A percentile compares a stretch with the other conserved stretches of the same genome.
phyloP scores from a whole-genome alignment of 1,140 invertebrate species.

The Zaprionus camerounensis region DNA sequence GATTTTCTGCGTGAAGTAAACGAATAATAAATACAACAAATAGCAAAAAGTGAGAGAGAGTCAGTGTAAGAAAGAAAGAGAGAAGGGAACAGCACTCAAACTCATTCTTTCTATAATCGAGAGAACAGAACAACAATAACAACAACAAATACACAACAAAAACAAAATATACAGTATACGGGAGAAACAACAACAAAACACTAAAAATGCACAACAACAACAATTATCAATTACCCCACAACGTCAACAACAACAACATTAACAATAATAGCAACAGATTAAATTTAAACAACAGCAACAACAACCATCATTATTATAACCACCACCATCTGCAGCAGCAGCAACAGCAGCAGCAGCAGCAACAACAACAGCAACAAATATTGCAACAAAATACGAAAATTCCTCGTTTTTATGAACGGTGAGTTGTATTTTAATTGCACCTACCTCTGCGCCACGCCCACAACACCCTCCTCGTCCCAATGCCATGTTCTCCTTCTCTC shows the following conservation, averaged over 20 bases:
- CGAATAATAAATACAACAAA: constrained; percentile 26
- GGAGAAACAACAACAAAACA: constrained; percentile 22
- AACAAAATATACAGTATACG: not conserved
- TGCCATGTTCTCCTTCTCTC: not conserved
- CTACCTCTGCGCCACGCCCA: not conserved
- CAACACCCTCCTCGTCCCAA: not conserved
- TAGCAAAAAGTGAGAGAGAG: constrained; percentile 18
- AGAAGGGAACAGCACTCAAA: constrained; percentile 20
- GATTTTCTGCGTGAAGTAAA: not conserved
- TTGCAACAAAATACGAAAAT: constrained; percentile 47
- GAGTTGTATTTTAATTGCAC: constrained; percentile 27
- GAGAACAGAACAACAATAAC: not conserved
- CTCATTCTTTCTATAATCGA: constrained; percentile 7
- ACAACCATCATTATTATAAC: constrained; percentile 35
- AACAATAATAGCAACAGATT: constrained; percentile 31
- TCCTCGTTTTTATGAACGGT: constrained; percentile 49
- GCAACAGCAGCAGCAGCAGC: constrained; percentile 11
- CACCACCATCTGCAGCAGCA: constrained; percentile 16
- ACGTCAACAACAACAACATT: constrained; percentile 15
- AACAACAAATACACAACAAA: not conserved
- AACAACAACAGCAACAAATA: constrained; percentile 17
- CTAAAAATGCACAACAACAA: constrained; percentile 47
- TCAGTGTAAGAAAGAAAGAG: not conserved
- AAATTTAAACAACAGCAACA: constrained; percentile 31
- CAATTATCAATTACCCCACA: constrained; percentile 40